phyloP scores from a whole-genome alignment of 2,113 vertebrate species.

The Alligator sinensis region DNA sequence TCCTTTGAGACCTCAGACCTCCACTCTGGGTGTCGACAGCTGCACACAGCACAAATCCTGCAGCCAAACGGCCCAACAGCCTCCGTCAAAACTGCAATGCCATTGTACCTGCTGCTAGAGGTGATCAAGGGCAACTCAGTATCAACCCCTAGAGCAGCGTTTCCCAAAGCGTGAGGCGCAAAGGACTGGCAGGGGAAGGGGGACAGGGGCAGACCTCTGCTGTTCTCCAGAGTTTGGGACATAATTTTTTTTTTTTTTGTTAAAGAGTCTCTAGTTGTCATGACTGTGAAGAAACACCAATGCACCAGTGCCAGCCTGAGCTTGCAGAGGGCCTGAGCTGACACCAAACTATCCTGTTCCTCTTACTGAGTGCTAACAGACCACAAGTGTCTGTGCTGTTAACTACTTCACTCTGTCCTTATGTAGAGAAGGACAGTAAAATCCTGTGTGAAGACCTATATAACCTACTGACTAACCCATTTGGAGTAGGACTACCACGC shows the following conservation, averaged over 20 bases:
- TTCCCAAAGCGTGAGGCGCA: conserved; percentile 69
- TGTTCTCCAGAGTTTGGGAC: conserved; percentile 62
- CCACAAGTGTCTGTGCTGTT: not conserved
- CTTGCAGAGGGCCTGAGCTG: conserved; percentile 47
- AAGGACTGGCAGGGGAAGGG: conserved; percentile 67
- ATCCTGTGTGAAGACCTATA: not conserved
- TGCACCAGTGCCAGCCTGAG: conserved; percentile 22
- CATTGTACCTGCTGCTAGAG: conserved; percentile 80
- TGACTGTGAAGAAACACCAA: conserved; percentile 23
- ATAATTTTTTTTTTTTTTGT: conserved; percentile 5
- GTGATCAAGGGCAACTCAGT: conserved; percentile 79
- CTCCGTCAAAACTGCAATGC: conserved; percentile 78
- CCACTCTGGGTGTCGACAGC: conserved; percentile 78
- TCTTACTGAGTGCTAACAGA: conserved; percentile 17
- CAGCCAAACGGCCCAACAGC: conserved; percentile 46
- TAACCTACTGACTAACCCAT: conserved; percentile 17
- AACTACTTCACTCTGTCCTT: conserved; percentile 43
- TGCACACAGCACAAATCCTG: conserved; percentile 79
- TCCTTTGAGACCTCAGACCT: conserved; percentile 81
- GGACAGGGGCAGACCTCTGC: conserved; percentile 30
- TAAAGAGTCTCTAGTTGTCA: not conserved
- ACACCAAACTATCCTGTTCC: conserved; percentile 38
- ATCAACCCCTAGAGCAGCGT: conserved; percentile 69
- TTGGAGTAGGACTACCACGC: conserved; percentile 44
- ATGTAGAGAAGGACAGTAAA: conserved; percentile 33